These are phyloP conservation scores for Oryzaephilus surinamensis DNA, from an alignment of 1,140 invertebrate species.

Conservation along the genomic window DNA sequence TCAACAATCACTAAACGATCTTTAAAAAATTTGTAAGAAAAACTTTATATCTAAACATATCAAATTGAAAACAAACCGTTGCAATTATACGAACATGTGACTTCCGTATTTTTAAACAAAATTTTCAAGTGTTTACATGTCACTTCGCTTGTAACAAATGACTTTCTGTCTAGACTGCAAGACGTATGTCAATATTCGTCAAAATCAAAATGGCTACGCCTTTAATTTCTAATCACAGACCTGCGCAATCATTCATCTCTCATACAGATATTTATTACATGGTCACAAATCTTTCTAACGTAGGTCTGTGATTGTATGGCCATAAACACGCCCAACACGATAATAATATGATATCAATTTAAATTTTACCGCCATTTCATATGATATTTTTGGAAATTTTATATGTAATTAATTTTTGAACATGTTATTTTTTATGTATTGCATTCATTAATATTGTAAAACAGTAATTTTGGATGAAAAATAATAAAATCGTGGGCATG, in stretches of 20 bases:
- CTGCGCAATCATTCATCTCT: constrained; percentile 5
- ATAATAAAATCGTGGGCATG: no score
- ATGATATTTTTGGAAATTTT: no score
- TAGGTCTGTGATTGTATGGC: constrained; percentile 12
- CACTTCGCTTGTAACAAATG: constrained; percentile 36
- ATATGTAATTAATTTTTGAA: no score
- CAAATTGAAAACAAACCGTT: constrained; percentile 7
- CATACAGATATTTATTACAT: not conserved
- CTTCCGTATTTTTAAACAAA: constrained; percentile 21
- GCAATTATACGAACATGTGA: constrained; percentile 23
- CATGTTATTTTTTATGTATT: no score
- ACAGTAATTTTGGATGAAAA: no score
- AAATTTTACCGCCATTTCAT: constrained; percentile 11
- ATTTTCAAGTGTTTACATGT: constrained; percentile 37
- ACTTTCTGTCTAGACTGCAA: constrained; percentile 37
- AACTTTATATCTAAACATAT: no score
- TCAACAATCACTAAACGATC: constrained; percentile 19
- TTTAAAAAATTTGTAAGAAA: no score
- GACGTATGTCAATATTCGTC: constrained; percentile 40
- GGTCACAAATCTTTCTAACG: constrained; percentile 5
- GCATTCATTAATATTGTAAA: no score
- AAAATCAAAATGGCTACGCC: constrained; percentile 39
- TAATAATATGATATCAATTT: constrained; percentile 7
- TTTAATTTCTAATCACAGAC: constrained; percentile 27
- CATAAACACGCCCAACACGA: constrained; percentile 19